Base-by-base conservation (phyloP, 2,888 invertebrate genomes). In the Amiota communis region DNA sequence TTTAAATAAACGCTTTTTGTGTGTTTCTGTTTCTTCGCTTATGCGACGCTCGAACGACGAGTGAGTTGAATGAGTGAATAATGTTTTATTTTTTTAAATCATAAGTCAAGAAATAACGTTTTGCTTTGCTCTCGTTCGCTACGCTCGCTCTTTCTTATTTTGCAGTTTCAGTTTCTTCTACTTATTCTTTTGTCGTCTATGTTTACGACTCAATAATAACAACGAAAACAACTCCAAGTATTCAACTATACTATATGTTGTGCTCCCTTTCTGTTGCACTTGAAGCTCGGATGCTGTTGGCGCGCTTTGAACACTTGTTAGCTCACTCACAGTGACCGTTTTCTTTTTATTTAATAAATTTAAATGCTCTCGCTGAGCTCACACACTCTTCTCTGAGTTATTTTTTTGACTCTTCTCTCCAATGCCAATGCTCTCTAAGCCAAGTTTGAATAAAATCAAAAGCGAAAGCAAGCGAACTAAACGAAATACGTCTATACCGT, bases 221-320 rank as follows among this genome's bases (percentile, higher is more conserved):
- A 51, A 51, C 23, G 23, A 1, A 23, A 23, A 23, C 53, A 51
- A 72, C 67, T 64, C 72, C 70, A 56, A 61, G 76, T 51, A 61
- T 67, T 57, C 69, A 76, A 79, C 73, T n/a, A 72, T 72, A 78
- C 81, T 76, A 77, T 75, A 72, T 11, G 59, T n/a, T 59, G 59
- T 20, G 72, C 75, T 72, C 86, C 86, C 87, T 82, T 85, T 87
- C 74, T 59, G 71, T 75, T 78, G 74, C 70, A 75, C 70, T 71
- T 67, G 51, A 72, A 17, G 70, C 75, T 65, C 75, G 83, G 85
- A 87, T 87, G 87, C 85, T 85, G 87, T 70, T 77, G n/a, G 48
- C 64, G 67, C 46, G 48, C 13, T 71, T 69, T 36, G 15, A 17
- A 83, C 86, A 85, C 86, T 79, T 85, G 83, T 85, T 73, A 72